phyloP scores from a whole-genome alignment of 2,797 vertebrate species.

The Choloepus didactylus region DNA sequence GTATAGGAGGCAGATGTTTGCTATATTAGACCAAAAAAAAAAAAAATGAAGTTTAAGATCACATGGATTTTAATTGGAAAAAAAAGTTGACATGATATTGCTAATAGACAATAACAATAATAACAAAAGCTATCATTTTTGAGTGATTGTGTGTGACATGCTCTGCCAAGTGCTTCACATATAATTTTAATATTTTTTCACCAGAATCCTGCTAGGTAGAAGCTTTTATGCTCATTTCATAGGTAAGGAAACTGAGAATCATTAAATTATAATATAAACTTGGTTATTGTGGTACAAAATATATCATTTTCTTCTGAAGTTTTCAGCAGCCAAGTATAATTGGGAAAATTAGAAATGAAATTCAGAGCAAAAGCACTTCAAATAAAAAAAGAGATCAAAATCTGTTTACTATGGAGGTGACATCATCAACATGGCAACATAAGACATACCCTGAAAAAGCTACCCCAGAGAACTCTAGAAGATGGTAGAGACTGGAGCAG shows the following conservation, averaged over 20 bases:
- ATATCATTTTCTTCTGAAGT: background rate
- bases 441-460: too few species aligned
- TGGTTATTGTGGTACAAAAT: background rate
- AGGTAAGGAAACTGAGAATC: background rate
- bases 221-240: slow-evolving; percentile 3
- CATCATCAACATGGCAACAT: too few species aligned
- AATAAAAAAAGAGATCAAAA: background rate
- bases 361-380: background rate
- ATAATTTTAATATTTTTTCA: slow-evolving; percentile 3
- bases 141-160: background rate
- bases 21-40: background rate
- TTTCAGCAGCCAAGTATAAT: background rate
- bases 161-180: background rate
- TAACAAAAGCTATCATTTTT: background rate
- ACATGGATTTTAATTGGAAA: background rate
- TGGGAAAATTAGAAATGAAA: background rate
- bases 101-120: background rate
- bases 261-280: background rate
- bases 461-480: too few species aligned
- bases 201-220: background rate
- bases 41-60: background rate
- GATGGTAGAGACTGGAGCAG: too few species aligned
- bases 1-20: background rate
- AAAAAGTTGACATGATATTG: background rate
- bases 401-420: too few species aligned